Evolutionary conservation across 2,888 invertebrate species (phyloP), one percentile per base, ranked within the genome.

Genomic region (Agrochola litura): DNA sequence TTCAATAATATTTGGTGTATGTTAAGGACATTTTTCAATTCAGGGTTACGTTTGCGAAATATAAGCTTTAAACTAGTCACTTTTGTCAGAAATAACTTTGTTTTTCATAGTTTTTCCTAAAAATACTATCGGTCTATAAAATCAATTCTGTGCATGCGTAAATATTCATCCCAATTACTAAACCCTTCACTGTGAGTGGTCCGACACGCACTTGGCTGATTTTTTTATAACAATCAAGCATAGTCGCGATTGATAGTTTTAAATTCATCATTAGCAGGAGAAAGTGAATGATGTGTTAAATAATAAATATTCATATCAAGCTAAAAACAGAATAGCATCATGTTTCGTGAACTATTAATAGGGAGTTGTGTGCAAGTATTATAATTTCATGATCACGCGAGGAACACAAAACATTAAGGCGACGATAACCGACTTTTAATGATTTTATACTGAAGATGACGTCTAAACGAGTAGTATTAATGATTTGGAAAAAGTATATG

Each of bases 381-480:
- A 22, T 41, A 41, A 81, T 30, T 65, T 82, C 54, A 76, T 56
- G 65, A 41, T 66, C 60, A 60, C 69, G 65, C 76, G n/a, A 70
- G 14, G 52, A 25, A 58, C 16, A n/a, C 25, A 12, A 46, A 46
- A 46, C 46, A 12, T 14, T 14, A 46, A 14, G 12, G 12, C 12
- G 30, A 30, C 30, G 30, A 30, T 30, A 30, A 30, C 30, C 30
- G 30, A 30, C 30, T 30, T 30, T 30, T 30, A 30, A 30, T 30
- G 30, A 30, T 30, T 30, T 30, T 30, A 30, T 30, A 30, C 30
- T 30, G 30, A 30, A 30, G 30, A 30, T 30, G 30, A 30, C 30
- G 30, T 30, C 30, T 30, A 30, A 30, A 30, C 30, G 30, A 30
- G 30, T 30, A 1, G 2, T 30, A 2, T 30, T 30, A 30, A 30